These are phyloP conservation scores for Neofelis nebulosa DNA, from an alignment of 2,113 vertebrate species.

Conservation along the genomic window DNA sequence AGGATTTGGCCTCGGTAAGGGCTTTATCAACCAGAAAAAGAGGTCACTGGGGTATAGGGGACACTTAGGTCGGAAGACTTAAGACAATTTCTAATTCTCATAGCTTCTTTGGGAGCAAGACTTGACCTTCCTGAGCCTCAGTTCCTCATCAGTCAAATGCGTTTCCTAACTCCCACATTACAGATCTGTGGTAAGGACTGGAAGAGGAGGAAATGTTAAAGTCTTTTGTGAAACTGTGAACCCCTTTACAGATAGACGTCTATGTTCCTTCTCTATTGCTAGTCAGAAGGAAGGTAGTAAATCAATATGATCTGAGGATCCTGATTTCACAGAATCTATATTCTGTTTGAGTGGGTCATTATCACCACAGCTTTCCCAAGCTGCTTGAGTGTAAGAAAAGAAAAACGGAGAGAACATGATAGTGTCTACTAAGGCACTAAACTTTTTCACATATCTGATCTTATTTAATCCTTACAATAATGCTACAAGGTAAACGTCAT, in stretches of 20 bases:
- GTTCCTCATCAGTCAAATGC: background rate
- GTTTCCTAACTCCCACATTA: background rate
- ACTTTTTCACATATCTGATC: background rate
- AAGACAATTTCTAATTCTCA: background rate
- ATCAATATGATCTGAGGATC: background rate
- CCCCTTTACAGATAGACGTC: background rate
- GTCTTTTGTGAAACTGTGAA: background rate
- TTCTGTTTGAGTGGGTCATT: background rate
- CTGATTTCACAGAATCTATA: background rate
- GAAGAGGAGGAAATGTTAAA: background rate
- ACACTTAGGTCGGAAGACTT: background rate
- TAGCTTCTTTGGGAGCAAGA: background rate
- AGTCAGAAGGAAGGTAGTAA: background rate
- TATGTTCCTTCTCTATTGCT: background rate
- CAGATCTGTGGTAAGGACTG: background rate
- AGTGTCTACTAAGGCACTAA: background rate
- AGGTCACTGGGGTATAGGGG: background rate
- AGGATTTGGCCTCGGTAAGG: background rate
- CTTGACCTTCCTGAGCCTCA: background rate
- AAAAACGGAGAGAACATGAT: background rate
- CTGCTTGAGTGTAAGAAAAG: slow-evolving; percentile 11
- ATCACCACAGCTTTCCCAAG: background rate
- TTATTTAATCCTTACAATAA: background rate
- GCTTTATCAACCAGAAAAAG: background rate
- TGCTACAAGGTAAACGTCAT: background rate